Evolutionary conservation across 30 jellyfish, hydroid and myxozoan species (phyloP).

Genomic region (Haliclystus octoradiatus): DNA sequence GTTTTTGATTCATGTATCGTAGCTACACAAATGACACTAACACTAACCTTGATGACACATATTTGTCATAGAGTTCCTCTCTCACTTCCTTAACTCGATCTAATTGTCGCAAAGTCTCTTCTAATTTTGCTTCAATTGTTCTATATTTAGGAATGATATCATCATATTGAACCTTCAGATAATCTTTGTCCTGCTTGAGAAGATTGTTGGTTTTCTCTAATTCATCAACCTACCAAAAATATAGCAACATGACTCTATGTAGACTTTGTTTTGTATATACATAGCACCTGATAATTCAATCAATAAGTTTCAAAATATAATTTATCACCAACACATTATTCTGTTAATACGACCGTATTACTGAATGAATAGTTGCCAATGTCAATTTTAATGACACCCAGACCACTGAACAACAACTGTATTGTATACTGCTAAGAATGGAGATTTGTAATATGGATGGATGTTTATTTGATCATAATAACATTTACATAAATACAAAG

Average conservation of each 20-base stretch:
- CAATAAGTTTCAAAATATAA: too few species aligned
- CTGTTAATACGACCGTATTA: conserved; percentile 3
- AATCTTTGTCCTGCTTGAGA: conserved; percentile 54
- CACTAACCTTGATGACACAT: conserved; percentile 53
- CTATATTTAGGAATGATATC: conserved; percentile 63
- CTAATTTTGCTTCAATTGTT: conserved; percentile 33
- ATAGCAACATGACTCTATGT: too few species aligned
- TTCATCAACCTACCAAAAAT: conserved; percentile 14
- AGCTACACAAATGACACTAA: too few species aligned
- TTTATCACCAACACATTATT: background rate
- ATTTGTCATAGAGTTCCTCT: conserved; percentile 73
- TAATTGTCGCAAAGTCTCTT: conserved; percentile 25
- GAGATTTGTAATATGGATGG: too few species aligned
- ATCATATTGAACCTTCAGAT: conserved; percentile 39
- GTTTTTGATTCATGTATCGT: too few species aligned
- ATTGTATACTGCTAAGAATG: too few species aligned
- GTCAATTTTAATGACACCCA: too few species aligned
- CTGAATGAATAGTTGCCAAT: conserved; percentile 10
- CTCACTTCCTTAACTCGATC: conserved; percentile 56
- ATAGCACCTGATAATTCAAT: too few species aligned
- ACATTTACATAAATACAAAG: too few species aligned
- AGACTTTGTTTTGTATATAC: too few species aligned
- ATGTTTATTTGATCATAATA: too few species aligned
- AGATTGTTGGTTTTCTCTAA: conserved; percentile 10
- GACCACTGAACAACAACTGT: too few species aligned